A percentile compares a stretch with the other conserved stretches of the same genome.
Conservation (phyloP, 2,113 vertebrate genomes). For the Saguinus midas region DNA sequence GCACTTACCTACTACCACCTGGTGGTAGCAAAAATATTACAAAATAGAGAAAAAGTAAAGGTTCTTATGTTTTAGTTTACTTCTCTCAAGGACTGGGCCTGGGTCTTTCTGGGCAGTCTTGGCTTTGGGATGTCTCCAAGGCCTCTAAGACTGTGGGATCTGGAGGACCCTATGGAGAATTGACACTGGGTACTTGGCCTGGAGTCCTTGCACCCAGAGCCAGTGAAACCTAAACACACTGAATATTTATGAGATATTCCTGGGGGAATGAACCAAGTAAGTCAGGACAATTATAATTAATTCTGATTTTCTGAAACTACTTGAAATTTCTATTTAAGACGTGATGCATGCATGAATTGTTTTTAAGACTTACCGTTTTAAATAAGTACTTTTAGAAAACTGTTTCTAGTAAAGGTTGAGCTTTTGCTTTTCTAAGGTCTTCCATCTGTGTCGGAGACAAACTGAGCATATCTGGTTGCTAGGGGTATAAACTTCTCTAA, state of each 20-base stretch:
- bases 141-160: not conserved
- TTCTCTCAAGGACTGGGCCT: not conserved
- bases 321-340: not conserved
- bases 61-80: not conserved
- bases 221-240: not conserved
- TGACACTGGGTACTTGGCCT: not conserved
- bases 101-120: not conserved
- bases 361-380: not conserved
- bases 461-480: conserved; percentile 44
- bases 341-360: not conserved
- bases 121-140: not conserved
- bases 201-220: not conserved
- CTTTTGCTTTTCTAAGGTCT: conserved; percentile 34
- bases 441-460: not conserved
- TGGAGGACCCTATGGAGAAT: not conserved
- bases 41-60: not conserved
- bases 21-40: conserved; percentile 55
- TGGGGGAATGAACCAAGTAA: not conserved
- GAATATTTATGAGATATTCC: not conserved
- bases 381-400: conserved; percentile 26
- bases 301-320: conserved; percentile 11
- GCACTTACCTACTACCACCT: conserved; percentile 55
- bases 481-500: conserved; percentile 38
- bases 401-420: not conserved
- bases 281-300: not conserved